Evolutionary conservation across 2,797 vertebrate genomes (phyloP), one percentile per base, ranked within the genome.

Genomic region (Chromis chromis): DNA sequence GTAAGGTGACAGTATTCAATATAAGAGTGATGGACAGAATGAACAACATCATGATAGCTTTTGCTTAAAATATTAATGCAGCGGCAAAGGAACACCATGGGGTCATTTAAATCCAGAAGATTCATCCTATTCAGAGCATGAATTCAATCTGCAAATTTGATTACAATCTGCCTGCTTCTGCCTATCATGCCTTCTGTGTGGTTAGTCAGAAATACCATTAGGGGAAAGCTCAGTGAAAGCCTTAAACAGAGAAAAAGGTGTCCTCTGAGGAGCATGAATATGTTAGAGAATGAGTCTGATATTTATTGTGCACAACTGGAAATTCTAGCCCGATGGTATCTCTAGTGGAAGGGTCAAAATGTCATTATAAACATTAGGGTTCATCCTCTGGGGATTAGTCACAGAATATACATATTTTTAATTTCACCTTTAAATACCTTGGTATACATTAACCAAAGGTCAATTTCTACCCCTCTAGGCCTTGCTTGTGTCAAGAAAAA

Each of bases 1-100:
- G n/a, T 63, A 49, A 72, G 13, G 28, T 46, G 16, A 50, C 17
- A 56, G 7, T 63, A 49, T 63, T 78, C 49, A 52, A 36, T 54
- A 27, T 19, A 13, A 54, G 53, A 25, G 14, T 46, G 42, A 63
- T 14, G 25, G 33, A 40, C 22, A 63, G 12, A 77, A 59, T 62
- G 1, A 69, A 40, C 27, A 44, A 39, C 13, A 39, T 13, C 8
- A 8, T 58, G 12, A 9, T 53, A 54, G 19, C 22, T n/a, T 3
- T 36, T 19, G 19, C 4, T 56, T 49, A 28, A 55, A 55, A 70
- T 76, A 11, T 33, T 44, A 36, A 61, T 52, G 33, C 42, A 25
- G 44, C 42, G 22, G 44, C 28, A 10, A 59, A 60, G 24, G 44
- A 5, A 65, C 0, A 5, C 22, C 17, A 10, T 33, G 21, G 17